Evolutionary conservation across 92 coral and sea anemone genomes (phyloP).

Genomic region (Epizoanthus ramosus): DNA sequence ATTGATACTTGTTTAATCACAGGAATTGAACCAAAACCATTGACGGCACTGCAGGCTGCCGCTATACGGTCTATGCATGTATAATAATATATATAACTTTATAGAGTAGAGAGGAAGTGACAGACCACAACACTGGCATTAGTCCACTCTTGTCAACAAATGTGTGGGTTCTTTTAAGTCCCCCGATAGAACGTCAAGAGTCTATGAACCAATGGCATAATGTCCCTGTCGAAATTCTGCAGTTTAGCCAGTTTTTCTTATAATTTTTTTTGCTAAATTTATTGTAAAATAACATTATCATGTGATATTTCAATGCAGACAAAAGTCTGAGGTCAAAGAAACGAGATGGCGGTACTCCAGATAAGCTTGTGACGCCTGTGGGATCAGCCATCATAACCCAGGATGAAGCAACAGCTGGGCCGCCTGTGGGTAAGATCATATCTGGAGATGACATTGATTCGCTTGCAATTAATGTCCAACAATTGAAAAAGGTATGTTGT

Average conservation of each 20-base stretch:
- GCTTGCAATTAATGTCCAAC: slow-evolving; percentile 86
- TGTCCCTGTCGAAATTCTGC: too few species aligned
- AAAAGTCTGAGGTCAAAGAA: slow-evolving; percentile 75
- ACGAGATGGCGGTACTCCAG: slow-evolving; percentile 94
- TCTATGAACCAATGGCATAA: too few species aligned
- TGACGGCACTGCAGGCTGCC: too few species aligned
- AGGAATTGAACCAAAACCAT: too few species aligned
- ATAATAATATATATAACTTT: too few species aligned
- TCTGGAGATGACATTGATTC: slow-evolving; percentile 94
- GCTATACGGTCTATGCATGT: too few species aligned
- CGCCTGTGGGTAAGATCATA: slow-evolving; percentile 70
- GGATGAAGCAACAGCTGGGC: slow-evolving; percentile 71
- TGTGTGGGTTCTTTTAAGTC: too few species aligned
- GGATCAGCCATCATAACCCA: slow-evolving; percentile 76
- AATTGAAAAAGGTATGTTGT: slow-evolving; percentile 74
- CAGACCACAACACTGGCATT: too few species aligned
- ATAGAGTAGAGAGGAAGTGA: too few species aligned
- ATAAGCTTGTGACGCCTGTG: slow-evolving; percentile 84
- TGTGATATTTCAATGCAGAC: slow-evolving; percentile 41
- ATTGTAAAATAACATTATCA: neutral
- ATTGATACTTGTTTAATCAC: too few species aligned
- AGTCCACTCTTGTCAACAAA: too few species aligned
- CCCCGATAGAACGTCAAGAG: too few species aligned
- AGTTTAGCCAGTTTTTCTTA: neutral
- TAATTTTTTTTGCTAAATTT: neutral